Percentiles rank a stretch among this genome's conserved stretches.
phyloP scores from a whole-genome alignment of 2,888 invertebrate genomes.

The Nowickia ferox region DNA sequence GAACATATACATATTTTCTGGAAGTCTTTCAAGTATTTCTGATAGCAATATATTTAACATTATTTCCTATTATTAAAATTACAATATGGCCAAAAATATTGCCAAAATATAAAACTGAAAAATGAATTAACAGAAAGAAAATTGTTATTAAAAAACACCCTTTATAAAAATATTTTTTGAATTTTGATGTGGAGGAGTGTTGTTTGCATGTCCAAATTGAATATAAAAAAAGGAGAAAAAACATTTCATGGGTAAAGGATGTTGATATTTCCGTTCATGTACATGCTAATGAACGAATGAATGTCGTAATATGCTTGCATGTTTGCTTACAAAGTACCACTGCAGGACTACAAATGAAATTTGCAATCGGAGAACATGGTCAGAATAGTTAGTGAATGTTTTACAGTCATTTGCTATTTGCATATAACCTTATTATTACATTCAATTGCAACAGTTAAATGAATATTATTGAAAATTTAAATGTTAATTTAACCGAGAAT shows the following conservation, averaged over 20 bases:
- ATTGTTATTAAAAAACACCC: not conserved
- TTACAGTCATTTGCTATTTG: conserved; percentile 41
- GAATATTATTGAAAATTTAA: conserved; percentile 43
- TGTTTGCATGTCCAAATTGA: conserved; percentile 35
- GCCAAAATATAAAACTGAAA: too few species aligned
- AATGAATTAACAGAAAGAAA: too few species aligned
- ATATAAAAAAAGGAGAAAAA: conserved; percentile 13
- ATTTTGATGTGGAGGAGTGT: not conserved
- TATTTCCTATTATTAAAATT: too few species aligned
- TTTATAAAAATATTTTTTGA: not conserved
- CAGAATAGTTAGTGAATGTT: conserved; percentile 20
- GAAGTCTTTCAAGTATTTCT: too few species aligned
- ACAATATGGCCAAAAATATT: too few species aligned
- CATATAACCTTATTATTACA: conserved; percentile 56
- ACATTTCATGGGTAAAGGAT: conserved; percentile 29
- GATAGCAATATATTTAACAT: too few species aligned
- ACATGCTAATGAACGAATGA: conserved; percentile 13
- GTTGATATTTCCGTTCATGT: conserved; percentile 23
- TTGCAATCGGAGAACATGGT: conserved; percentile 15
- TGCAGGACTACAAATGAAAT: conserved; percentile 1
- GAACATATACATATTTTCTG: too few species aligned
- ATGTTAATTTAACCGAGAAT: conserved; percentile 34
- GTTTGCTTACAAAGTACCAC: conserved; percentile 3
- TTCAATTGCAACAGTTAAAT: conserved; percentile 55
- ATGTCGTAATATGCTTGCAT: not conserved